Conservation (phyloP, 2,888 invertebrate species). For the Hirudinaria manillensis region DNA sequence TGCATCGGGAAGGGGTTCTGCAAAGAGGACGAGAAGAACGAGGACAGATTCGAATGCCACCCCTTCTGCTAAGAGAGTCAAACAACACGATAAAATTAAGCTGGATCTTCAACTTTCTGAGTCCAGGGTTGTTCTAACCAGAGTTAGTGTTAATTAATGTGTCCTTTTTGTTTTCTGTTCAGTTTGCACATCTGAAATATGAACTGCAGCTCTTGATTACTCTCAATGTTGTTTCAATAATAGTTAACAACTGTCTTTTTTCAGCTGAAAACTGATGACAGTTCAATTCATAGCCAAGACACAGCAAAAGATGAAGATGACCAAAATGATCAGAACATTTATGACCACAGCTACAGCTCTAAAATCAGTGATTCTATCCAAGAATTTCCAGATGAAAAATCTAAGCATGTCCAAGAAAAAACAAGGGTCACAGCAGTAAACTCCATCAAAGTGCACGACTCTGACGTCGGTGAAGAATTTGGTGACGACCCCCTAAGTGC, state of each 20-base stretch:
- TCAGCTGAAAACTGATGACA: constrained; percentile 1
- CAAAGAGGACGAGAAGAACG: too few relatives aligned
- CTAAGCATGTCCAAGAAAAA: neutral
- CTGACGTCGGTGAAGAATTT: neutral
- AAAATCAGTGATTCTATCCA: neutral
- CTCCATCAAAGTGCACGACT: neutral
- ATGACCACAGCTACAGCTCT: constrained; percentile 2
- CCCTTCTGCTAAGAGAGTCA: too few relatives aligned
- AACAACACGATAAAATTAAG: neutral
- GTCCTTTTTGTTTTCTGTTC: too few relatives aligned
- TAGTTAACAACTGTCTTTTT: neutral
- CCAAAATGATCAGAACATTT: neutral
- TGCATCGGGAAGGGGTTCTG: neutral
- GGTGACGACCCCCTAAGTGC: neutral
- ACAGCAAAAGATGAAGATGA: constrained; percentile 4
- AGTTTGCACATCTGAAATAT: neutral
- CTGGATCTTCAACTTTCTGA: neutral
- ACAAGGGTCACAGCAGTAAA: neutral
- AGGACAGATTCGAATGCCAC: too few relatives aligned
- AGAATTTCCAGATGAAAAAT: neutral
- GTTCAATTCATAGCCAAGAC: constrained; percentile 1
- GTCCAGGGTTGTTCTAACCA: neutral
- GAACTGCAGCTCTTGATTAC: neutral
- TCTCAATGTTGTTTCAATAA: neutral
- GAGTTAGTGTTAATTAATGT: neutral